Evolutionary conservation across 2,888 invertebrate species (phyloP).

Genomic region (Smittia aterrima): DNA sequence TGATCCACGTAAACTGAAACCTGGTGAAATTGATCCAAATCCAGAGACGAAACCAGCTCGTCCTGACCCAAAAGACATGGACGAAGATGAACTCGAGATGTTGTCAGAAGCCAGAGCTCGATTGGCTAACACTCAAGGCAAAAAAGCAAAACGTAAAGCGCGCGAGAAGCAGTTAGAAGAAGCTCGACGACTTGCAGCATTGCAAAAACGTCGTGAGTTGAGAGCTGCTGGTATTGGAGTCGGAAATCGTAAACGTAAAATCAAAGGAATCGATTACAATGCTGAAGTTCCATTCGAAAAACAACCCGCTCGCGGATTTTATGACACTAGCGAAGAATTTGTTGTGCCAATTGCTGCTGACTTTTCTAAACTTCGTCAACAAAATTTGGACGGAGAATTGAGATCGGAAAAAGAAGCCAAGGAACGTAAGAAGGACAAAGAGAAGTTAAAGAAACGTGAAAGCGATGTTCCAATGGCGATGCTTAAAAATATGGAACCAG

Average conservation of each 20-base stretch:
- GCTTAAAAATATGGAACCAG: conserved; percentile 83
- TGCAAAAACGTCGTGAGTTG: conserved; percentile 96
- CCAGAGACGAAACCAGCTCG: conserved; percentile 99
- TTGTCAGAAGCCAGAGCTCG: conserved; percentile 97
- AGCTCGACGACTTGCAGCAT: conserved; percentile 89
- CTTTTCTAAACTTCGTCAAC: conserved; percentile 84
- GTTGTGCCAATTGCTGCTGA: conserved; percentile 87
- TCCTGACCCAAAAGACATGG: conserved; percentile 99
- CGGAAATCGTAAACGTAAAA: conserved; percentile 56
- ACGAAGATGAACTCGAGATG: conserved; percentile 99
- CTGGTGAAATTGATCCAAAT: conserved; percentile 99
- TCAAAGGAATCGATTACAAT: conserved; percentile 95
- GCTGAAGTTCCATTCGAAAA: conserved; percentile 98
- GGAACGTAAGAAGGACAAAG: conserved; percentile 92
- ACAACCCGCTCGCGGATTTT: conserved; percentile 87
- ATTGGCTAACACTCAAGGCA: conserved; percentile 97
- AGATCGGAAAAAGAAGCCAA: conserved; percentile 89
- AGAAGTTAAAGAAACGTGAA: conserved; percentile 91
- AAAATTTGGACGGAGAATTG: conserved; percentile 89
- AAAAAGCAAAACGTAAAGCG: conserved; percentile 90
- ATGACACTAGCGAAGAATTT: conserved; percentile 87
- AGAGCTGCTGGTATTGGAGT: conserved; percentile 90
- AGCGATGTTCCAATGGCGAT: conserved; percentile 91
- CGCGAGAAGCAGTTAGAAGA: conserved; percentile 98
- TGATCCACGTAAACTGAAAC: conserved; percentile 95